phyloP scores from a whole-genome alignment of 2,888 invertebrate genomes.

The Ceratothoa steindachneri region DNA sequence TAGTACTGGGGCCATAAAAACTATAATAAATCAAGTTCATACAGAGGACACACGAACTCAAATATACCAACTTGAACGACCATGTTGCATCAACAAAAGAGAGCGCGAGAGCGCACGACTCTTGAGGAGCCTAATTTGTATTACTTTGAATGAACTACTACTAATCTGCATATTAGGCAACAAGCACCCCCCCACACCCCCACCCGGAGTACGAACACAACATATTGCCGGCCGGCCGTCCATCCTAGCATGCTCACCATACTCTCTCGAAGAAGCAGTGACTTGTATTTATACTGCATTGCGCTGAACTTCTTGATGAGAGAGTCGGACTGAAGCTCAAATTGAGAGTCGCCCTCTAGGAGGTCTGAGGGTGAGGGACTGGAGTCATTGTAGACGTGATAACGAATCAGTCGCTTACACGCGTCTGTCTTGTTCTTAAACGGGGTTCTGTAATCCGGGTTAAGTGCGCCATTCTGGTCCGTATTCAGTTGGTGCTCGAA shows the following conservation, averaged over 20 bases:
- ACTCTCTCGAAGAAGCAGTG: constrained; percentile 69
- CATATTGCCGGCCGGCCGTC: too few species aligned
- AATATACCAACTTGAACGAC: too few species aligned
- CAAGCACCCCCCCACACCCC: too few species aligned
- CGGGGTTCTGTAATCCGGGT: constrained; percentile 69
- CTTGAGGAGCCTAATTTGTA: too few species aligned
- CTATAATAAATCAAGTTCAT: too few species aligned
- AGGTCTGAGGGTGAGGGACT: constrained; percentile 63
- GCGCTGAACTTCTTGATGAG: constrained; percentile 66
- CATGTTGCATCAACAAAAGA: too few species aligned
- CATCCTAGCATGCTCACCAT: constrained; percentile 61
- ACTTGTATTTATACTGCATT: constrained; percentile 70
- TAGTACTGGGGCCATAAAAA: too few species aligned
- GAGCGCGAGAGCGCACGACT: too few species aligned
- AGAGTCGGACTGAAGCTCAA: constrained; percentile 65
- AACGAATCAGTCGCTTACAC: constrained; percentile 68
- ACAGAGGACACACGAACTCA: too few species aligned
- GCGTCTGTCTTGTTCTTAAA: constrained; percentile 70
- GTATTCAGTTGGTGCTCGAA: constrained; percentile 70
- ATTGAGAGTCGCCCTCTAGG: constrained; percentile 66
- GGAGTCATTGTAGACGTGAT: constrained; percentile 67
- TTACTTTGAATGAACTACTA: too few species aligned
- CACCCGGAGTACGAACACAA: too few species aligned
- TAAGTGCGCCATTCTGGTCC: constrained; percentile 69
- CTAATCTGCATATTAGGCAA: too few species aligned